These are phyloP conservation scores for Bergia puertoricense DNA, from an alignment of 92 coral and sea anemone species.

Conservation along the genomic window DNA sequence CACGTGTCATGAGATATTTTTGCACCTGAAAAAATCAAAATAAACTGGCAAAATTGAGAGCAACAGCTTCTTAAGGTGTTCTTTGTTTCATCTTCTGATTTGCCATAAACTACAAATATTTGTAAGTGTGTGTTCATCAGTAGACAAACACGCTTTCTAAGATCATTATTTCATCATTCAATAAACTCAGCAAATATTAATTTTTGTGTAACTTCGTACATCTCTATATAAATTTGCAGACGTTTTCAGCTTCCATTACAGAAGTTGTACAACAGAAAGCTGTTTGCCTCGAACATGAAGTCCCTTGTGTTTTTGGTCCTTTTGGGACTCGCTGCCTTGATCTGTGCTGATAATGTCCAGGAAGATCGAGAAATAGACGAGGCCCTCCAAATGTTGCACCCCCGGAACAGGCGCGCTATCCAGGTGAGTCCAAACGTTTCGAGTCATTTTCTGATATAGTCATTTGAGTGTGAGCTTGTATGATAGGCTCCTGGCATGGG, in stretches of 20 bases:
- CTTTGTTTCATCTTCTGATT: slow-evolving; percentile 2
- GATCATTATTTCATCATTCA: not conserved
- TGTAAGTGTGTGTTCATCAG: not conserved
- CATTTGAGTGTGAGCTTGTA: too few species aligned
- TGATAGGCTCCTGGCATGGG: too few species aligned
- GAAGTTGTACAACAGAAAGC: not conserved
- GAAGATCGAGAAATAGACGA: slow-evolving; percentile 17
- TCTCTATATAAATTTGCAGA: not conserved
- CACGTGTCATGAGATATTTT: not conserved
- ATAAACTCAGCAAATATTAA: not conserved
- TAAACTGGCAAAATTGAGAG: not conserved
- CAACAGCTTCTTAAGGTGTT: not conserved
- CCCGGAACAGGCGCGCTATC: not conserved
- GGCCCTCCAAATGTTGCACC: not conserved
- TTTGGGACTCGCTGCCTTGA: slow-evolving; percentile 16
- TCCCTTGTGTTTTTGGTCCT: slow-evolving; percentile 7
- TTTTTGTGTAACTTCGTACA: not conserved
- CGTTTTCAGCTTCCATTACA: not conserved
- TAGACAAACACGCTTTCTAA: not conserved
- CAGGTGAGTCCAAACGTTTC: not conserved
- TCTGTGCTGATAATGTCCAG: slow-evolving; percentile 8
- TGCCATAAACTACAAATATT: not conserved
- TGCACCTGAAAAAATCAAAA: slow-evolving; percentile 17
- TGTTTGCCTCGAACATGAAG: not conserved
- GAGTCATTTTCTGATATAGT: too few species aligned